Evolutionary conservation across 2,888 invertebrate genomes (phyloP), one percentile per base, ranked within the genome.

Genomic region (Nephrotoma flavescens): DNA sequence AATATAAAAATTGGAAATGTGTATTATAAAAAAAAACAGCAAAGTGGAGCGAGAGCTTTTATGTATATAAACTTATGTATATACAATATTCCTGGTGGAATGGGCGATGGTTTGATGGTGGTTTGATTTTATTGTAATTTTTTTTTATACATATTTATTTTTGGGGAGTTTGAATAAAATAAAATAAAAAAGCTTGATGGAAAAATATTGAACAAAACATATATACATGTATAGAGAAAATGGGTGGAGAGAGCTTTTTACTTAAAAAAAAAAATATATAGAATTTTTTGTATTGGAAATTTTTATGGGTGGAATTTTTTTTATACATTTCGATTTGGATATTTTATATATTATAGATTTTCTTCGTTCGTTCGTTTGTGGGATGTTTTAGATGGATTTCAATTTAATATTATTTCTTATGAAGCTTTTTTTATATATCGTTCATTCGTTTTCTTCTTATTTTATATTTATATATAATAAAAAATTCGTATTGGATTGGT

Each of bases 351-450:
- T 84, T 84, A 42, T 84, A 42, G 84, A 42, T 84, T 84, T 41
- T 83, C 41, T 83, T 19, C 6, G 41, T 84, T 84, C 42, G 42
- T 84, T 84, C 42, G 41, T 42, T 84, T 84, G 42, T 42, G 42
- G 84, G 84, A 84, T 41, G 84, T 84, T 84, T 84, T 84, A 84
- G 84, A 84, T 84, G 84, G 84, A 84, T 84, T 84, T 84, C 84
- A 84, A 84, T 42, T 84, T 84, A 42, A 84, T 84, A 84, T 83
- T 83, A 42, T 42, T 84, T 84, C 84, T 84, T 84, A 42, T 84
- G 84, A 84, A 84, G 84, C 84, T 84, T 84, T 84, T 83, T 84
- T 6, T 31, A 0, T 31, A 31, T 31, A 71, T 71, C 19, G 31
- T 71, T 31, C 31, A 42, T 84, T 84, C 84, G 84, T 12, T 15